Conservation (phyloP, 2,797 vertebrate genomes). For the Acanthopagrus latus region DNA sequence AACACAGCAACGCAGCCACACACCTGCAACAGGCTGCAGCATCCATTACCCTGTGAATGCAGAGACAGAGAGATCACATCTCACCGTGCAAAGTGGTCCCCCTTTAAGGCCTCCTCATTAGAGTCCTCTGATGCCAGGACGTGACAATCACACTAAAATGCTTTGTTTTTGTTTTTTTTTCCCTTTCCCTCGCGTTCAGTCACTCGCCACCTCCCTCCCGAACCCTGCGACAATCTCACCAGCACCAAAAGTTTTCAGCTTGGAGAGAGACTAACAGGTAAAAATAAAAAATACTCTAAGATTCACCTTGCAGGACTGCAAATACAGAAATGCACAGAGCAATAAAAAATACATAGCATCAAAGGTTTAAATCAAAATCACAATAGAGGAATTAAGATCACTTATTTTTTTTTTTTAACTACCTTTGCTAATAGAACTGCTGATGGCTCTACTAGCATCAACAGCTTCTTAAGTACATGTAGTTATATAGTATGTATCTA, state of each 20-base stretch:
- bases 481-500: slow-evolving; percentile 84
- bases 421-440: slow-evolving; percentile 85
- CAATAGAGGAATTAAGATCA: slow-evolving; percentile 86
- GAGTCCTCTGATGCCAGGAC: slow-evolving; percentile 76
- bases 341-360: slow-evolving; percentile 86
- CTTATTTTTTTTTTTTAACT: slow-evolving; percentile 80
- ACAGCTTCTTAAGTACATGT: slow-evolving; percentile 84
- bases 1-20: slow-evolving; percentile 48
- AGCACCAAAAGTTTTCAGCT: slow-evolving; percentile 81
- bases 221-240: slow-evolving; percentile 60
- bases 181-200: slow-evolving; percentile 43
- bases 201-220: slow-evolving; percentile 34
- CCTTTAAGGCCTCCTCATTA: slow-evolving; percentile 68
- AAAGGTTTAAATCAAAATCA: slow-evolving; percentile 83
- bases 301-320: slow-evolving; percentile 85
- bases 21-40: slow-evolving; percentile 51
- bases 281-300: slow-evolving; percentile 83
- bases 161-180: neutral
- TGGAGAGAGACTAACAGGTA: slow-evolving; percentile 75
- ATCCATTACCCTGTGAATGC: slow-evolving; percentile 29
- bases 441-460: slow-evolving; percentile 81
- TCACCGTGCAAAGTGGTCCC: slow-evolving; percentile 61
- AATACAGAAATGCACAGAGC: slow-evolving; percentile 87
- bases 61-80: slow-evolving; percentile 25
- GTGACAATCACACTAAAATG: slow-evolving; percentile 64